phyloP scores from a whole-genome alignment of 2,888 invertebrate genomes.

The Meteorus colon region DNA sequence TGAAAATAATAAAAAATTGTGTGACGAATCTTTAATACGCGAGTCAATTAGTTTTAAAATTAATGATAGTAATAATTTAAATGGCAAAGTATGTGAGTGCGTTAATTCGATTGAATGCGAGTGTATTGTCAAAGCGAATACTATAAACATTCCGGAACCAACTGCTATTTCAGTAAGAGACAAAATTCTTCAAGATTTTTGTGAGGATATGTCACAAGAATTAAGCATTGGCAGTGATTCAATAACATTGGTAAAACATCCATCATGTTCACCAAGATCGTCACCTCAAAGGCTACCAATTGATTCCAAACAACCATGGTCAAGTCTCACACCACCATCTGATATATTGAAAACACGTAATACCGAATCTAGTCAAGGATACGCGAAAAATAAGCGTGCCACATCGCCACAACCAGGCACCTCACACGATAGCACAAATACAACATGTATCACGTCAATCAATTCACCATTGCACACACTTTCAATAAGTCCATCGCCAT shows the following conservation, averaged over 20 bases:
- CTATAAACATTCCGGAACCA: conserved; percentile 44
- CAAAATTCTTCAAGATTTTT: conserved; percentile 71
- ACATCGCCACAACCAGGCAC: conserved; percentile 67
- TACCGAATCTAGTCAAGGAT: conserved; percentile 68
- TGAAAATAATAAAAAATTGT: conserved; percentile 55
- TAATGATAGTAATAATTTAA: conserved; percentile 62
- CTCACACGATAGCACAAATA: conserved; percentile 60
- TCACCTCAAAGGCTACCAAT: conserved; percentile 69
- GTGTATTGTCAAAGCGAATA: conserved; percentile 52
- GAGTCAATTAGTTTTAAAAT: conserved; percentile 55
- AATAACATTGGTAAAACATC: conserved; percentile 70
- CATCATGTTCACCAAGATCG: conserved; percentile 69
- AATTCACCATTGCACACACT: conserved; percentile 67
- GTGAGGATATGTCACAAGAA: conserved; percentile 70
- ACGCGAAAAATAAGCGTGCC: conserved; percentile 53
- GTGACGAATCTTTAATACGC: conserved; percentile 56
- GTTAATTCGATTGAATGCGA: conserved; percentile 60
- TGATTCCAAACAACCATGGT: conserved; percentile 62
- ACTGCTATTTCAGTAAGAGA: conserved; percentile 68
- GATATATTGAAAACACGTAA: conserved; percentile 69
- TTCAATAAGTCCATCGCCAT: conserved; percentile 67
- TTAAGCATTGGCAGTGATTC: conserved; percentile 69
- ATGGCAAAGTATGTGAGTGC: conserved; percentile 62
- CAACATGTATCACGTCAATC: conserved; percentile 61
- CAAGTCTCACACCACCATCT: conserved; percentile 67